Percentiles rank a stretch among this genome's conserved stretches.
These are phyloP conservation scores for Tanypteryx hageni DNA, from an alignment of 2,888 invertebrate genomes.

Conservation along the genomic window DNA sequence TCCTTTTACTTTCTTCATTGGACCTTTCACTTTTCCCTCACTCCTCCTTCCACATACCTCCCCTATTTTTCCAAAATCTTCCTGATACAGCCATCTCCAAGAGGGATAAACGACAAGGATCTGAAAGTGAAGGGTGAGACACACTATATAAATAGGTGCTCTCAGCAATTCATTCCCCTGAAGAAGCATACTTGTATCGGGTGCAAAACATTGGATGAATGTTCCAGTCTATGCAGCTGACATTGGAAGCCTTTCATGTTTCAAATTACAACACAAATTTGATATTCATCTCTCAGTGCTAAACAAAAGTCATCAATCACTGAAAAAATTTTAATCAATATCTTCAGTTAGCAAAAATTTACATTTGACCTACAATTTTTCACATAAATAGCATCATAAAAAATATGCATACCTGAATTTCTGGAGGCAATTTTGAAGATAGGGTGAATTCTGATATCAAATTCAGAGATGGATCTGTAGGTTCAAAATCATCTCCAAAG, in stretches of 20 bases:
- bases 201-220: no score
- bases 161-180: no score
- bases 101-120: no score
- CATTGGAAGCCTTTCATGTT: background rate
- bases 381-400: conserved; percentile 65
- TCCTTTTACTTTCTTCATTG: no score
- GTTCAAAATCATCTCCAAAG: conserved; percentile 82
- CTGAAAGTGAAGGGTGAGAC: no score
- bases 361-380: conserved; percentile 65
- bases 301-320: background rate
- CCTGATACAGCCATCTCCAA: no score
- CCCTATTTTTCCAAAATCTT: no score
- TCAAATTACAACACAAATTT: background rate
- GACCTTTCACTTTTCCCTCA: no score
- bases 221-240: background rate
- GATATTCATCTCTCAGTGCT: background rate
- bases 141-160: no score
- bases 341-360: background rate
- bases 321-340: background rate
- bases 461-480: conserved; percentile 73
- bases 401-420: conserved; percentile 43
- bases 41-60: no score
- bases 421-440: conserved; percentile 48
- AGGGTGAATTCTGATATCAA: conserved; percentile 66
- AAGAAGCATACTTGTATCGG: no score